Conservation (phyloP, 2,888 invertebrate genomes). For the Holacanthella duospinosa region DNA sequence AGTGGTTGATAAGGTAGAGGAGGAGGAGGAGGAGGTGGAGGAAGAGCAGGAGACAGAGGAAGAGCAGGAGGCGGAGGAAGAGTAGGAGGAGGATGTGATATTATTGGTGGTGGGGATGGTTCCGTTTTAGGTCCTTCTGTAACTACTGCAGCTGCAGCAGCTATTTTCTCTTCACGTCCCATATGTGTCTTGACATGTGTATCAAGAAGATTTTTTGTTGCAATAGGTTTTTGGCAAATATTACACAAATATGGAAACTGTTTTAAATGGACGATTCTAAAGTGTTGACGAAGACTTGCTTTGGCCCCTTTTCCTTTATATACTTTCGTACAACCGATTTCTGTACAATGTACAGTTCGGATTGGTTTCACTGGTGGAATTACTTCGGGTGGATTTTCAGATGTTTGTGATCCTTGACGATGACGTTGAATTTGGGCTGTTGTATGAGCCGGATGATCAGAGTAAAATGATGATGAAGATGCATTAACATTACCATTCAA, state of each 20-base stretch:
- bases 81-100: too few species aligned
- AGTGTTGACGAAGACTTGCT: not conserved
- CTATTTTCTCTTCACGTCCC: not conserved
- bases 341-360: not conserved
- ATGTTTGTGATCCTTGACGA: not conserved
- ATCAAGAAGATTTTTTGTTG: not conserved
- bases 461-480: too few species aligned
- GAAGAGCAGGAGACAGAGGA: too few species aligned
- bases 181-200: not conserved
- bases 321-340: not conserved
- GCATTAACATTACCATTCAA: not conserved
- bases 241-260: not conserved
- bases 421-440: not conserved
- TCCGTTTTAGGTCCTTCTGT: too few species aligned
- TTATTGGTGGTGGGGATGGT: too few species aligned
- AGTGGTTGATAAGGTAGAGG: too few species aligned
- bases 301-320: not conserved
- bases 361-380: not conserved
- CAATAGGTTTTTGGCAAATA: not conserved
- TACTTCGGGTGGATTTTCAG: not conserved
- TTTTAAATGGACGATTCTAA: not conserved
- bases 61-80: too few species aligned
- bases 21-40: too few species aligned
- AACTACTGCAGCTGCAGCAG: not conserved
- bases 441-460: too few species aligned